Conservation (phyloP, 2,888 invertebrate genomes). For the Epinotia brunnichana region DNA sequence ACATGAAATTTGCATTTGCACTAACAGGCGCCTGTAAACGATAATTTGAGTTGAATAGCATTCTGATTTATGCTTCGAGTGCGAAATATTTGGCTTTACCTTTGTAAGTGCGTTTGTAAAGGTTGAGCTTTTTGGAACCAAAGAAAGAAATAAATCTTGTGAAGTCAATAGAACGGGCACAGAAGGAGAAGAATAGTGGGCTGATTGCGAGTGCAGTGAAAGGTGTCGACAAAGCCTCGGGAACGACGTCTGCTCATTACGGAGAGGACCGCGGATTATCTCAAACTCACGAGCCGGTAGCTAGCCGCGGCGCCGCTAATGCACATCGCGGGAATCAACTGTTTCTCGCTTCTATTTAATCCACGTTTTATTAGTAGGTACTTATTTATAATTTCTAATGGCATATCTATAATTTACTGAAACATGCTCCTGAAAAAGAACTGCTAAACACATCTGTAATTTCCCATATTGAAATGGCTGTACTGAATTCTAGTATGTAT, state of each 20-base stretch:
- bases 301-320: slow-evolving; percentile 24
- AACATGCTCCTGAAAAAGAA: neutral
- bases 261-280: slow-evolving; percentile 37
- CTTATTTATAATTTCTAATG: too few species aligned
- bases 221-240: slow-evolving; percentile 52
- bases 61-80: neutral
- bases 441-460: too few species aligned
- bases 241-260: slow-evolving; percentile 51
- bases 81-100: neutral
- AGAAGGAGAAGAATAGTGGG: slow-evolving; percentile 53
- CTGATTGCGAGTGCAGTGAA: slow-evolving; percentile 57
- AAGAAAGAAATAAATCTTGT: slow-evolving; percentile 13
- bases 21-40: slow-evolving; percentile 59
- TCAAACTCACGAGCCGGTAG: slow-evolving; percentile 17
- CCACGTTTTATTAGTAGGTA: slow-evolving; percentile 19
- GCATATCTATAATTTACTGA: neutral
- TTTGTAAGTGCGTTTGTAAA: neutral
- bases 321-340: slow-evolving; percentile 29
- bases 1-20: slow-evolving; percentile 67
- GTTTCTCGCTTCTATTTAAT: slow-evolving; percentile 7
- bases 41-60: slow-evolving; percentile 18
- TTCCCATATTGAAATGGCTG: too few species aligned
- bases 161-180: slow-evolving; percentile 10
- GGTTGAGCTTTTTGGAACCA: neutral
- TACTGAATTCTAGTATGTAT: too few species aligned